Conservation (phyloP, 2,797 vertebrate species). For the Heterohyrax brucei region DNA sequence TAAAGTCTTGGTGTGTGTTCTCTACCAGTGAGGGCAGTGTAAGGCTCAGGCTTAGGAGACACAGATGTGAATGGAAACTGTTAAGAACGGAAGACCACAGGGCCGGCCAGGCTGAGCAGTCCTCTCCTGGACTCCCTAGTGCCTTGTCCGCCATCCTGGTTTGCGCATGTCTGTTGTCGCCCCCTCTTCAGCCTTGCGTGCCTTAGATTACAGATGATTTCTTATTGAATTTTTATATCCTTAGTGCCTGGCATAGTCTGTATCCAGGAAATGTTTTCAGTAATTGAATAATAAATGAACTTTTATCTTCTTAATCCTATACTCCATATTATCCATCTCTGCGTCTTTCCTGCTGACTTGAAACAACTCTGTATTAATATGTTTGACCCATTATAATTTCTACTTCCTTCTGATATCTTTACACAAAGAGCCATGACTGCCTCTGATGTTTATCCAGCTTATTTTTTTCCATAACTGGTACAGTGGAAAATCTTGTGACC, state of each 20-base stretch:
- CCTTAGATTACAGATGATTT: neutral
- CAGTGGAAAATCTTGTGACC: constrained; percentile 64
- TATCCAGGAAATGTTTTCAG: constrained; percentile 58
- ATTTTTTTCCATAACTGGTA: constrained; percentile 2
- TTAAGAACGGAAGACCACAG: neutral
- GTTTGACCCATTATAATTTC: constrained; percentile 60
- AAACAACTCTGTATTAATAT: constrained; percentile 2
- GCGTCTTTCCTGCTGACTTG: neutral
- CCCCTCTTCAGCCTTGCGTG: neutral
- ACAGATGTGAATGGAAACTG: neutral
- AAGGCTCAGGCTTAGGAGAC: neutral
- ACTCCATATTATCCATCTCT: neutral
- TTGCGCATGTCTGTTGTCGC: neutral
- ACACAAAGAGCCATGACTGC: neutral
- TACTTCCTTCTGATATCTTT: constrained; percentile 55
- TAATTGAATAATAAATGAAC: constrained; percentile 42
- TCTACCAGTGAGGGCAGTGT: neutral
- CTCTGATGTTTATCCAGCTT: constrained; percentile 73
- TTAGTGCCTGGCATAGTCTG: neutral
- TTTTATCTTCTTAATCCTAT: constrained; percentile 42
- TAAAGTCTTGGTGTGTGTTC: neutral
- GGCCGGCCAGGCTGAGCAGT: rapidly evolving
- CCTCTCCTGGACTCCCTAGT: neutral
- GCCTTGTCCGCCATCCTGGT: neutral
- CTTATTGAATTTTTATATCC: neutral